Base-by-base conservation (phyloP, 2,113 vertebrate species). In the Coptodon bakossiorum region DNA sequence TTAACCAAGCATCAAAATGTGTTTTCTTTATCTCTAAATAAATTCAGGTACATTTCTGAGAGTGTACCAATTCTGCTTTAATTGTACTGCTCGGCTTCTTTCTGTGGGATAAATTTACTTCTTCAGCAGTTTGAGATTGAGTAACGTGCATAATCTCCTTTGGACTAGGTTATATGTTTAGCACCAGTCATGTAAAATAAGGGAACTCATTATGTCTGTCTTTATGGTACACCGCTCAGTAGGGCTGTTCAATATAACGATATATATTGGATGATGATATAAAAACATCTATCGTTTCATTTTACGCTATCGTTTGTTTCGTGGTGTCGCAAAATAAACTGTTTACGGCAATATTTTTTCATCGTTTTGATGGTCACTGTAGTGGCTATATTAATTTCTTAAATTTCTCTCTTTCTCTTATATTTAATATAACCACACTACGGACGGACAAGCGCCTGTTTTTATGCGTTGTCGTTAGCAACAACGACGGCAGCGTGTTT, bases 371-470 rank as follows among this genome's bases (percentile, higher is more conserved):
- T 57, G 54, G 54, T 57, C 12, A 5, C 54, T 57, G 54, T 8
- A 27, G 22, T 13, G 11, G 54, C 53, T 56, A 27, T 56, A 56
- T 27, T 27, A 5, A 56, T 56, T 56, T 7, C 53, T 56, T 56
- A 27, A 56, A 56, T 22, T 56, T 24, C 22, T 7, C 1, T 24
- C 10, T 54, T 56, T 56, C 53, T 56, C 53, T 24, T 24, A 56
- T 24, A 24, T 3, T 24, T 56, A 2, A 24, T 54, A 1, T 54
- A 54, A 3, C n/a, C n/a, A 56, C 1, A 56, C 53, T 24, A 10
- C 0, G 0, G 53, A 52, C 2, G 5, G 50, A n/a, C 19, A n/a
- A 22, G 53, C 1, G 2, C 53, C 50, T n/a, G 22, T 1, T 10
- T 45, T 54, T 54, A 52, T 52, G 17, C 2, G 0, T 52, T 52